A percentile compares a stretch with the other conserved stretches of the same genome.
These are phyloP conservation scores for Macroglossus sobrinus DNA, from an alignment of 2,113 vertebrate genomes.

Conservation along the genomic window DNA sequence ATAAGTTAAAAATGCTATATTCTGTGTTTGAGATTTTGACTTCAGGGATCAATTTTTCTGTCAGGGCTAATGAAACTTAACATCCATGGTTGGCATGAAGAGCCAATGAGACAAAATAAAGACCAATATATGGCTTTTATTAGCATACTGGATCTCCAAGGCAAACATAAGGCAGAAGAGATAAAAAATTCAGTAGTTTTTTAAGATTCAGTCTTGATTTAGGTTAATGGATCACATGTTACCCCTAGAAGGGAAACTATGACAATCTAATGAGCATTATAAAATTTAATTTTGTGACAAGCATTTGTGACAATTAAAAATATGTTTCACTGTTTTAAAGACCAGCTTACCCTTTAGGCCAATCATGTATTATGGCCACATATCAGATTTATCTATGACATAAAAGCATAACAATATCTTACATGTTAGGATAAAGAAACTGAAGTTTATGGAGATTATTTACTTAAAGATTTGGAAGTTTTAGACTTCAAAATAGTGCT, in stretches of 20 bases:
- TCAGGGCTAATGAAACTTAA: neutral
- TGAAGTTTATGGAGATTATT: neutral
- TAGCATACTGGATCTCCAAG: neutral
- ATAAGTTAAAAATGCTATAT: neutral
- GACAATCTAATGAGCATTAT: neutral
- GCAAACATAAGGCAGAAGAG: neutral
- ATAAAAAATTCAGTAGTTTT: neutral
- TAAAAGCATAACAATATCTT: neutral
- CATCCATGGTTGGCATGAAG: neutral
- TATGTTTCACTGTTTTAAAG: neutral
- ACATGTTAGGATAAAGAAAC: neutral
- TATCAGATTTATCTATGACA: neutral
- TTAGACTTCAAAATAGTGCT: neutral
- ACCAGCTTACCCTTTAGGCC: neutral
- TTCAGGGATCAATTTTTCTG: neutral
- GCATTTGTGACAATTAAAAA: neutral
- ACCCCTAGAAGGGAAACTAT: neutral
- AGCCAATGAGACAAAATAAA: neutral
- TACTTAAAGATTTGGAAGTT: neutral
- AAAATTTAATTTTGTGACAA: neutral
- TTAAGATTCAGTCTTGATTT: neutral
- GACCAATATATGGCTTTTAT: neutral
- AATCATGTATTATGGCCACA: neutral
- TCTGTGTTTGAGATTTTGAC: neutral
- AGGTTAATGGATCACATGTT: neutral